Evolutionary conservation across 2,888 invertebrate genomes (phyloP).

Genomic region (Punctoribates punctum): DNA sequence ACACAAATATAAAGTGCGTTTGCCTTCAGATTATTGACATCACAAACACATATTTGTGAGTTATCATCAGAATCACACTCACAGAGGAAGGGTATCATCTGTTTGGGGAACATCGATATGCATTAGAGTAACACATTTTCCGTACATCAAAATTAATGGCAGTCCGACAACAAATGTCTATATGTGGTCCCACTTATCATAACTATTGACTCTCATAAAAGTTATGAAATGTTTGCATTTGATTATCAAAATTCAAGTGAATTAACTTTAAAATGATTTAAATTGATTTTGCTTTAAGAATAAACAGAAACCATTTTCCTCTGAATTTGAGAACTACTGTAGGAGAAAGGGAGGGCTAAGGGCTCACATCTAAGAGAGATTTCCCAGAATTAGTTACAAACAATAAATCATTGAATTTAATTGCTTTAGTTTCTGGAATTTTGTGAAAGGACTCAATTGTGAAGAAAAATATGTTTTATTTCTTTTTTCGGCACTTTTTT

Average conservation of each 20-base stretch:
- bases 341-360: neutral
- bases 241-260: no score
- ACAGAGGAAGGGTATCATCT: neutral
- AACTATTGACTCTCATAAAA: neutral
- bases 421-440: constrained; percentile 9
- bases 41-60: neutral
- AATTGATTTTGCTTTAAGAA: neutral
- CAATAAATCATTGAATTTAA: constrained; percentile 19
- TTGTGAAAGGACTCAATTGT: neutral
- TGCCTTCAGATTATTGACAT: constrained; percentile 1
- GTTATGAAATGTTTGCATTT: no score
- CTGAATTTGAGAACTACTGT: neutral
- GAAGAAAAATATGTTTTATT: neutral
- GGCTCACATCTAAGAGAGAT: neutral
- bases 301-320: neutral
- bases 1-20: neutral
- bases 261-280: no score
- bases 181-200: neutral
- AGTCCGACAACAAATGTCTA: neutral
- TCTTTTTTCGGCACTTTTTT: neutral
- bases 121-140: neutral
- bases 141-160: neutral
- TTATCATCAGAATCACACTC: neutral
- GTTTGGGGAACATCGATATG: neutral
- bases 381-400: neutral